phyloP scores from a whole-genome alignment of 2,797 vertebrate species.

The Eulemur mongoz region DNA sequence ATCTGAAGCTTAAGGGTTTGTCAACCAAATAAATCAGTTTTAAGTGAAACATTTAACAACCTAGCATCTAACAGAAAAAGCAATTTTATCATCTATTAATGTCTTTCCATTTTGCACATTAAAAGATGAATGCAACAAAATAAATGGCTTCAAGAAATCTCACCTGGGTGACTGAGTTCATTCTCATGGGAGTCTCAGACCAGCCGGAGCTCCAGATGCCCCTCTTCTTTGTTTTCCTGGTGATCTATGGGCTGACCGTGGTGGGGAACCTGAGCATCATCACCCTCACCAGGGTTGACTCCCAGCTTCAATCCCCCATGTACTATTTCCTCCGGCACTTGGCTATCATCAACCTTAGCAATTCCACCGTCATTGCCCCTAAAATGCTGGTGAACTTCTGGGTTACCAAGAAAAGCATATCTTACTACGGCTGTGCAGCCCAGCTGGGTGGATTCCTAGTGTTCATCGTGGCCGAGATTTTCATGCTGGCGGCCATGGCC shows the following conservation, averaged over 20 bases:
- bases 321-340: constrained; percentile 40
- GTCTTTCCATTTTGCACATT: not conserved
- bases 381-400: constrained; percentile 49
- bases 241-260: not conserved
- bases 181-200: constrained; percentile 34
- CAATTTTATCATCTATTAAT: not conserved
- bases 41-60: not conserved
- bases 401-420: constrained; percentile 4
- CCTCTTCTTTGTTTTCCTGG: constrained; percentile 46
- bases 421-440: not conserved
- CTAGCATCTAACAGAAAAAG: not conserved
- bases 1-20: not conserved
- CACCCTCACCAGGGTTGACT: constrained; percentile 14
- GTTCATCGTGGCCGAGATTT: constrained; percentile 33
- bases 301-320: constrained; percentile 29
- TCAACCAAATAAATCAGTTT: not conserved
- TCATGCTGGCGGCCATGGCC: constrained; percentile 33
- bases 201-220: not conserved
- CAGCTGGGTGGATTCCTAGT: not conserved
- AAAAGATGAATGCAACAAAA: not conserved
- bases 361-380: constrained; percentile 21
- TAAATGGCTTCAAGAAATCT: not conserved
- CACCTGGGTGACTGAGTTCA: not conserved
- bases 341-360: constrained; percentile 20
- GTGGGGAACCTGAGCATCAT: constrained; percentile 4